These are phyloP conservation scores for Arenaria interpres DNA, from an alignment of 2,113 vertebrate genomes.

Conservation along the genomic window DNA sequence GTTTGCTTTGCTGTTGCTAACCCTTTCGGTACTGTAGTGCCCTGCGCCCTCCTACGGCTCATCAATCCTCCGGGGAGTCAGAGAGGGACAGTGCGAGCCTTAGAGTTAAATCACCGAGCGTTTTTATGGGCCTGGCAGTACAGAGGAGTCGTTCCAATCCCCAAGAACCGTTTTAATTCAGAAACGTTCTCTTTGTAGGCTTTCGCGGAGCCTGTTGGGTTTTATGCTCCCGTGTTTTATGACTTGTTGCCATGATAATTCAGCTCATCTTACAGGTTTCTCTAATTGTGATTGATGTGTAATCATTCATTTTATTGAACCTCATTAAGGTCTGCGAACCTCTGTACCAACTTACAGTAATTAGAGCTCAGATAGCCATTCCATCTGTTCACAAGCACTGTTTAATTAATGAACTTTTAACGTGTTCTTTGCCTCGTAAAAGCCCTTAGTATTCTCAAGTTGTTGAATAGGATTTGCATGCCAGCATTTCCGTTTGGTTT, in stretches of 20 bases:
- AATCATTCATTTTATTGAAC: slow-evolving; percentile 84
- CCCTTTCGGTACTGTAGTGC: neutral
- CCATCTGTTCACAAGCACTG: slow-evolving; percentile 93
- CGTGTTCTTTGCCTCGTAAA: slow-evolving; percentile 81
- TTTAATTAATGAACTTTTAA: slow-evolving; percentile 99
- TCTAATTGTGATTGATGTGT: slow-evolving; percentile 82
- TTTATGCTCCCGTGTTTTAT: slow-evolving; percentile 73
- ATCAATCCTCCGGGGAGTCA: neutral
- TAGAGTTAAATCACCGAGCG: neutral
- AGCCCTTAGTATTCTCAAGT: slow-evolving; percentile 84
- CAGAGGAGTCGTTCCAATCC: neutral
- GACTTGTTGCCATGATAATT: slow-evolving; percentile 76
- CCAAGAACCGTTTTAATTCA: neutral
- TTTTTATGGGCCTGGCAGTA: neutral
- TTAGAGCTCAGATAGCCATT: slow-evolving; percentile 91
- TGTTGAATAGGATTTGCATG: slow-evolving; percentile 83
- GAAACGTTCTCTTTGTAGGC: neutral
- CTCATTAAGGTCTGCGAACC: slow-evolving; percentile 82
- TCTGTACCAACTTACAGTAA: slow-evolving; percentile 88
- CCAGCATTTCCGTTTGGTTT: slow-evolving; percentile 72
- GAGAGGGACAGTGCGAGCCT: neutral
- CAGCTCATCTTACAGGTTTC: slow-evolving; percentile 73
- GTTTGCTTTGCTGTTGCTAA: neutral
- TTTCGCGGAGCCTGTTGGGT: slow-evolving; percentile 4
- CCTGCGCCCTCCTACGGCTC: neutral